phyloP scores from a whole-genome alignment of 2,797 vertebrate species.

The Sebastes flavidus region DNA sequence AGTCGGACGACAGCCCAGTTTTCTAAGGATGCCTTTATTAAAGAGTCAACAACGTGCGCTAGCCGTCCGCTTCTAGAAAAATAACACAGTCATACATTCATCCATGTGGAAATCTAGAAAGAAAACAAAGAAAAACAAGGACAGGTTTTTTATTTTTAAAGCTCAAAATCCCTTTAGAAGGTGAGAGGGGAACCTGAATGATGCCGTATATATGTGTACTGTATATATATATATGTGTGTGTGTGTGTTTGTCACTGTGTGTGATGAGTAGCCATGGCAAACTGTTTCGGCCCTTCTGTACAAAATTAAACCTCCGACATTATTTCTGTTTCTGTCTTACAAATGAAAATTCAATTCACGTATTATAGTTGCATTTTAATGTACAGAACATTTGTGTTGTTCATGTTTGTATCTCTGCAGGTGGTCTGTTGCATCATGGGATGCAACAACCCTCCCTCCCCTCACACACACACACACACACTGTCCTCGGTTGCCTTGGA shows the following conservation, averaged over 20 bases:
- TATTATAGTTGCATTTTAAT: background rate
- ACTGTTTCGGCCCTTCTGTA: background rate
- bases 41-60: constrained; percentile 79
- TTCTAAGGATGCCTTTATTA: constrained; percentile 81
- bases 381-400: background rate
- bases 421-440: background rate
- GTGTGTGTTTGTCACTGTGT: background rate
- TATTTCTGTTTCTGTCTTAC: background rate
- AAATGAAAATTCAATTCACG: background rate
- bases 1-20: constrained; percentile 10
- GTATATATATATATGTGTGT: constrained; percentile 1
- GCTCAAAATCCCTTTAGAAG: constrained; percentile 72
- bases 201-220: constrained; percentile 11
- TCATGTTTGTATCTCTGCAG: background rate
- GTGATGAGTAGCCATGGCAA: constrained; percentile 24
- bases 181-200: constrained; percentile 73
- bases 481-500: constrained; percentile 14
- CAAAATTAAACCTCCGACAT: background rate
- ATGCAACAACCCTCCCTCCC: background rate
- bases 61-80: constrained; percentile 77
- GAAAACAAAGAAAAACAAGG: constrained; percentile 48
- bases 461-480: background rate
- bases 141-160: constrained; percentile 67
- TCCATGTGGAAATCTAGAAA: constrained; percentile 63
- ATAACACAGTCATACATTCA: constrained; percentile 77